Evolutionary conservation across 2,113 vertebrate species (phyloP), one percentile per base, ranked within the genome.

Genomic region (Pipra filicauda): DNA sequence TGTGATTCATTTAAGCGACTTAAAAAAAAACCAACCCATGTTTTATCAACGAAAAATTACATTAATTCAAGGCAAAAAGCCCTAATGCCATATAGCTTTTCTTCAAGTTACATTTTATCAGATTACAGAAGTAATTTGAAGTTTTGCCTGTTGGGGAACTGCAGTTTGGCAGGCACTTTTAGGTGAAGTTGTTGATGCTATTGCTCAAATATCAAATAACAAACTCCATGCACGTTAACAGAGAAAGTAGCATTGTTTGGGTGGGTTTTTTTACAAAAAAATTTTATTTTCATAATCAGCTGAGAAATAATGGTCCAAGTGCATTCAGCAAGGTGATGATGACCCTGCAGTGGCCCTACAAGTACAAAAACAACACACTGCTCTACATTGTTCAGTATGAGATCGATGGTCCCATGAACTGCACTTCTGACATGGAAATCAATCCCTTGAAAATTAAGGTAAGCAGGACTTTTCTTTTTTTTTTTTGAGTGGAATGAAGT

Each of bases 391-490:
- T 98, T 57, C 97, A 98, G 61, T 99, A 98, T 30, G 98, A 99
- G 39, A 98, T 99, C 9, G 99, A 99, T 33, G 99, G 99, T 11
- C 98, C 99, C n/a, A 99, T 99, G 98, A 99, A 99, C 97, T 99
- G 99, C 93, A 99, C 98, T 91, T 98, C 98, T 1, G 98, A 99
- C 91, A 95, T 96, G 69, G 98, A 98, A 93, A 98, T 99, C 97
- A 99, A 99, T 96, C 98, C 99, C 2, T 83, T 99, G 87, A 99
- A 99, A 80, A 98, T 99, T 59, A 98, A 99, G 91, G 99, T 99
- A 94, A 96, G 52, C 15, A 22, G 59, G 33, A 66, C 30, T 72
- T 72, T 12, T 6, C 5, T 58, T 46, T 30, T 41, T 33, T 39
- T 39, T 39, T 39, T 39, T 39, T 39, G 26, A 37, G 33, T 52